Evolutionary conservation across 2,113 vertebrate species (phyloP), one percentile per base, ranked within the genome.

Genomic region (Polypterus senegalus): DNA sequence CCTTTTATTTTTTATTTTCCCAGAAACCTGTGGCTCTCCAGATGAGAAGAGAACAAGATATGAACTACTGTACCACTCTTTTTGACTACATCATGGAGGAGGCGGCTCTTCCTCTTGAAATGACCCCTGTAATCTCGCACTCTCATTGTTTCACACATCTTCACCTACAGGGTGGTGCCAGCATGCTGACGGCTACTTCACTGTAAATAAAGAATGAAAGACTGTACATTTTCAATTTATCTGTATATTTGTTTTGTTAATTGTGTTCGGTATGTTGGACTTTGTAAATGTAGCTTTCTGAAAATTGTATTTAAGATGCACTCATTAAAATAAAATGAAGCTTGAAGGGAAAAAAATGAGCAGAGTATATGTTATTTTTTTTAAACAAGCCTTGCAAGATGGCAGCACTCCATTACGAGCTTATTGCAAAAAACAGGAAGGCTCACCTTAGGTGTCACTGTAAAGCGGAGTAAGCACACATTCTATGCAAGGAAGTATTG

Each of bases 251-350:
- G 71, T 71, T 78, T 80, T 83, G 83, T 87, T 84, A 80, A 83
- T 81, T 83, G 85, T 87, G 83, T 83, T 73, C 69, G 82, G 78
- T 86, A 82, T 61, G 77, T 84, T 79, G 78, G 81, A 84, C 80
- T 86, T 86, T 87, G 83, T 85, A 86, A 83, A 69, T 83, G 85
- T 87, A 86, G 83, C 83, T 87, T 87, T 84, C 80, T 74, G 83
- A 85, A 83, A 85, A 84, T 87, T 87, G 85, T 87, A 86, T 78
- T 83, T 84, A 86, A 78, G 83, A 85, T 79, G 77, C 82, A 86
- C 83, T 83, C 82, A 87, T 86, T 87, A 87, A 87, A 87, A 62
- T 77, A 75, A 76, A 83, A 83, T 79, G 69, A 77, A 73, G 27
- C 27, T 27, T 27, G 27, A 27, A 27, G 27, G 27, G 27, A 27